Conservation (phyloP, 2,888 invertebrate genomes). For the Synergus gifuensis region DNA sequence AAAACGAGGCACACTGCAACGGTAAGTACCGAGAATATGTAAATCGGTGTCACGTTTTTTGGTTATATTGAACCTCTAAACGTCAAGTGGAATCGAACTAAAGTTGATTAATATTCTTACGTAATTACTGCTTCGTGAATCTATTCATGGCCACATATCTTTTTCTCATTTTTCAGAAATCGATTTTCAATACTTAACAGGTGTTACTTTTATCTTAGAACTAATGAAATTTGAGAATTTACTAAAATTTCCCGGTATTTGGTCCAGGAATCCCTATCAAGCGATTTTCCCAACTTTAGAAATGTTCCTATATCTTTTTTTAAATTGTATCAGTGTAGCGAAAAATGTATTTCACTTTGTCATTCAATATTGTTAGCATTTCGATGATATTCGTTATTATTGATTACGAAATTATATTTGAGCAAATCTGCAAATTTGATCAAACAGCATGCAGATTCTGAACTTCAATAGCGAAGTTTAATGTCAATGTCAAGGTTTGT, state of each 20-base stretch:
- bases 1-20: constrained; percentile 92
- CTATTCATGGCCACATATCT: too few relatives aligned
- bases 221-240: not conserved
- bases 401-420: too few relatives aligned
- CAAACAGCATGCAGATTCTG: too few relatives aligned
- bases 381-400: too few relatives aligned
- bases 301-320: too few relatives aligned
- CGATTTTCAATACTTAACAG: not conserved
- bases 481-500: too few relatives aligned
- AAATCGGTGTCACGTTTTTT: not conserved
- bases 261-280: not conserved
- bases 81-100: constrained; percentile 31
- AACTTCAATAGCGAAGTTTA: too few relatives aligned
- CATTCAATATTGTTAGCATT: too few relatives aligned
- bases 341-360: too few relatives aligned
- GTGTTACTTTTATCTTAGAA: not conserved
- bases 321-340: too few relatives aligned
- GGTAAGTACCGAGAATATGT: constrained; percentile 79
- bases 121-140: constrained; percentile 16
- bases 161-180: not conserved
- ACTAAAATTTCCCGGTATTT: not conserved
- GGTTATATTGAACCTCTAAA: constrained; percentile 18
- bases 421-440: too few relatives aligned
- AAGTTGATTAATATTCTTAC: constrained; percentile 27
- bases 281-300: not conserved